Evolutionary conservation across 2,797 vertebrate species (phyloP), one percentile per base, ranked within the genome.

Genomic region (Molossus molossus): DNA sequence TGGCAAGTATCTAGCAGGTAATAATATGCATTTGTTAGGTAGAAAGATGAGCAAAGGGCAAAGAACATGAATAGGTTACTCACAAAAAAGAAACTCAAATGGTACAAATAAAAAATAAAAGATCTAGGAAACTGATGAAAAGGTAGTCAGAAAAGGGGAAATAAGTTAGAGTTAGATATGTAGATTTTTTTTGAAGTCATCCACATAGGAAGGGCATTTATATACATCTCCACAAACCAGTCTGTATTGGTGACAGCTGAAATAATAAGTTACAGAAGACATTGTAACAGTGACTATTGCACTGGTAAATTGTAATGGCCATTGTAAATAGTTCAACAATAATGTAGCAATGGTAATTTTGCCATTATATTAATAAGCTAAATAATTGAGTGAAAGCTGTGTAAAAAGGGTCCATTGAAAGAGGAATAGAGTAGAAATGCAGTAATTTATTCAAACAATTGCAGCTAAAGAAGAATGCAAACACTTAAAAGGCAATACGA

Each of bases 371-470:
- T 9, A 45, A 73, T 25, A 55, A 67, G 6, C 17, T 75, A 83
- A 73, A 29, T 75, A 75, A 89, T 17, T 58, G 1, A 25, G 5
- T 50, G 20, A 94, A 75, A 75, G 7, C 12, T 90, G 79, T 40
- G 15, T 9, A 27, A 5, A 55, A 84, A 65, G 7, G 18, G 11
- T 55, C 17, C 13, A 4, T 48, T 67, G 6, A 11, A 73, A 91
- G 11, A 20, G 18, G 29, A 87, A 58, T 15, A 84, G 11, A 76
- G 50, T 60, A 57, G 73, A 83, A 87, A 58, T 69, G 6, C 62
- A 20, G 58, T 53, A 23, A 81, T 73, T 84, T 93, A 53, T 70
- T 70, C 14, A 81, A 92, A 89, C 33, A 70, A 77, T 86, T 72
- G 11, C 5, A 70, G 25, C 29, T 84, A 57, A 80, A 64, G n/a